phyloP scores from a whole-genome alignment of 2,888 invertebrate species.

The Eledona agricola region DNA sequence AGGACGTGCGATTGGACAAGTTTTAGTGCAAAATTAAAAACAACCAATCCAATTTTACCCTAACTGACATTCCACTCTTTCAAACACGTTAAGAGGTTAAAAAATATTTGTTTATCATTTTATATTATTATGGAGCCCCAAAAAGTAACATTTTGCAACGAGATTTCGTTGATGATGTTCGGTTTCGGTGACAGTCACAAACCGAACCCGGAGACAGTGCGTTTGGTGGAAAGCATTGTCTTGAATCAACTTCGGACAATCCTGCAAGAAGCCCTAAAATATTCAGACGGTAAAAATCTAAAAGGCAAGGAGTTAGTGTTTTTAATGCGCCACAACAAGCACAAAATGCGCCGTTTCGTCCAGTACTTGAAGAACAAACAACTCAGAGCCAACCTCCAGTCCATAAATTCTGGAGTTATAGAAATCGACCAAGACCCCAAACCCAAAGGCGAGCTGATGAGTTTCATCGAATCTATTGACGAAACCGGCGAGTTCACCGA shows the following conservation, averaged over 20 bases:
- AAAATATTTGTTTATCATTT: not conserved
- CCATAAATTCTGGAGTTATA: slow-evolving; percentile 56
- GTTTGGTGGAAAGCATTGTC: slow-evolving; percentile 84
- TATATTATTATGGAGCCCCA: slow-evolving; percentile 39
- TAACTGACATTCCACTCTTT: too few relatives aligned
- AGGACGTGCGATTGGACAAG: too few relatives aligned
- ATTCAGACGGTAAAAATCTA: slow-evolving; percentile 66
- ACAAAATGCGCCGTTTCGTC: slow-evolving; percentile 77
- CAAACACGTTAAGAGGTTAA: too few relatives aligned
- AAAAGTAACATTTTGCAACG: slow-evolving; percentile 67
- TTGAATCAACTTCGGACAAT: slow-evolving; percentile 82
- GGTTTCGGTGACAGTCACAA: slow-evolving; percentile 91
- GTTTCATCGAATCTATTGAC: slow-evolving; percentile 67
- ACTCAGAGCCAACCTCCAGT: slow-evolving; percentile 59
- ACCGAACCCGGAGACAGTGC: slow-evolving; percentile 83
- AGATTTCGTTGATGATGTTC: slow-evolving; percentile 89
- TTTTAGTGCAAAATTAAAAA: too few relatives aligned
- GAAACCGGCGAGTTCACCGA: slow-evolving; percentile 67
- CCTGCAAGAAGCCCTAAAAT: slow-evolving; percentile 77
- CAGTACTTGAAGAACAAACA: slow-evolving; percentile 75
- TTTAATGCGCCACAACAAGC: slow-evolving; percentile 81
- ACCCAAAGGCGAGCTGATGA: slow-evolving; percentile 61
- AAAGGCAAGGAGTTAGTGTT: slow-evolving; percentile 77
- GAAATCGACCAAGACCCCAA: slow-evolving; percentile 64
- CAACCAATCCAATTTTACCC: too few relatives aligned